phyloP scores from a whole-genome alignment of 37 sponge, comb jelly and placozoan species.

The Oscarella lobularis region DNA sequence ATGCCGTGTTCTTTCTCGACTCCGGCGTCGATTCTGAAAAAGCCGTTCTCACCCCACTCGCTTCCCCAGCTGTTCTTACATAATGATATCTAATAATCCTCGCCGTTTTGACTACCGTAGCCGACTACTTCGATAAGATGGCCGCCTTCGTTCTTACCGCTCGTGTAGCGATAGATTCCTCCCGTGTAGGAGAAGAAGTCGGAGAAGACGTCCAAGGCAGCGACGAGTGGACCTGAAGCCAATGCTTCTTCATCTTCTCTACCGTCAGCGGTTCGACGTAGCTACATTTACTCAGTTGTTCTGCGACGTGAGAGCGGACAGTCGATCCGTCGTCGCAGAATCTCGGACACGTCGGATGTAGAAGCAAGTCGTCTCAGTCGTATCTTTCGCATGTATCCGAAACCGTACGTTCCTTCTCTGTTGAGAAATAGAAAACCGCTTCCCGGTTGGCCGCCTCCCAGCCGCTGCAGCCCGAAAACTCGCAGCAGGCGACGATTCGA shows the following conservation, averaged over 20 bases:
- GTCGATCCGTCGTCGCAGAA: neutral
- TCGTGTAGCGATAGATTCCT: slow-evolving; percentile 22
- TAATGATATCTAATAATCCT: slow-evolving; percentile 24
- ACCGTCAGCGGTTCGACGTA: neutral
- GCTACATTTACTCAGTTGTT: neutral
- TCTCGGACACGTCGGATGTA: too few species aligned
- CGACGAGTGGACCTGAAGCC: slow-evolving; percentile 28
- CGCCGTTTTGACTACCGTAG: slow-evolving; percentile 24
- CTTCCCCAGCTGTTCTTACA: slow-evolving; percentile 47
- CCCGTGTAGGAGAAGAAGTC: slow-evolving; percentile 28
- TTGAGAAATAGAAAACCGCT: neutral
- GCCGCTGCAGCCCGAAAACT: neutral
- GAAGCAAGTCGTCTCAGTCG: neutral
- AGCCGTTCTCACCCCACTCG: slow-evolving; percentile 38
- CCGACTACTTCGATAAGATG: slow-evolving; percentile 28
- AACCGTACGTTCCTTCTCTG: neutral
- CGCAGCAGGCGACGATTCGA: neutral
- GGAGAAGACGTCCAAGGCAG: slow-evolving; percentile 10
- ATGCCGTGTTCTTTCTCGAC: slow-evolving; percentile 20
- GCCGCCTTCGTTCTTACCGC: neutral
- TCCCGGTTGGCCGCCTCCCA: neutral
- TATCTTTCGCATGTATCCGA: neutral
- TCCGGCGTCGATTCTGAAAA: slow-evolving; percentile 31
- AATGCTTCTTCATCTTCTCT: slow-evolving; percentile 24
- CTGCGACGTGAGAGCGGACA: neutral